Evolutionary conservation across 2,888 invertebrate species (phyloP).

Genomic region (Lacanobia oleracea): DNA sequence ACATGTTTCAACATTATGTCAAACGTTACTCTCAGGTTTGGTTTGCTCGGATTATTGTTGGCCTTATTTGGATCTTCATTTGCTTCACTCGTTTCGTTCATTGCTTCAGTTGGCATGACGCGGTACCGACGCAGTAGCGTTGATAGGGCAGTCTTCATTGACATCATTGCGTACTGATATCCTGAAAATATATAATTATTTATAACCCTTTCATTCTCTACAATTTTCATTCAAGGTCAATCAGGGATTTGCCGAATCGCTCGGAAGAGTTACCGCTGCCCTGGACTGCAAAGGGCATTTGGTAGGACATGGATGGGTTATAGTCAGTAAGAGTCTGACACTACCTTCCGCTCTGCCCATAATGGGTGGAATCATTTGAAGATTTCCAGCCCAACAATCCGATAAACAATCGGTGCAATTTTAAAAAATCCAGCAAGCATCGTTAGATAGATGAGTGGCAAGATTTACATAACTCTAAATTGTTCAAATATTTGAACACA

Average conservation of each 20-base stretch:
- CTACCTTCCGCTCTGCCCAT: too few species aligned
- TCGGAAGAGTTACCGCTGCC: too few species aligned
- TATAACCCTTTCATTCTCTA: background rate
- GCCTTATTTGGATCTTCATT: background rate
- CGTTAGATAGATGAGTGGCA: background rate
- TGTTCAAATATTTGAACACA: constrained; percentile 36
- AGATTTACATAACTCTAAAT: constrained; percentile 20
- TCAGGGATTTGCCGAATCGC: too few species aligned
- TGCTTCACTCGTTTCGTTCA: background rate
- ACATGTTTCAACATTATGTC: constrained; percentile 70
- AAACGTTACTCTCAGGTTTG: constrained; percentile 59
- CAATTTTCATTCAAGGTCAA: background rate
- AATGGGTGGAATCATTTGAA: too few species aligned
- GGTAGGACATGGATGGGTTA: too few species aligned
- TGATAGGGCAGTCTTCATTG: constrained; percentile 79
- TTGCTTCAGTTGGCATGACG: constrained; percentile 47
- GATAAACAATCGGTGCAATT: too few species aligned
- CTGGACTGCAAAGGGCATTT: too few species aligned
- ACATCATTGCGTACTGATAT: constrained; percentile 81
- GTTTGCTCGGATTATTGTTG: background rate
- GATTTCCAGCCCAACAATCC: too few species aligned
- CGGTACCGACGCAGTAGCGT: constrained; percentile 72
- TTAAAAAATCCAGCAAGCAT: too few species aligned
- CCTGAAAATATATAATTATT: background rate
- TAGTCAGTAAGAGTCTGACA: too few species aligned